Base-by-base conservation (phyloP, 2,888 invertebrate species). In the Acrobasis suavella region DNA sequence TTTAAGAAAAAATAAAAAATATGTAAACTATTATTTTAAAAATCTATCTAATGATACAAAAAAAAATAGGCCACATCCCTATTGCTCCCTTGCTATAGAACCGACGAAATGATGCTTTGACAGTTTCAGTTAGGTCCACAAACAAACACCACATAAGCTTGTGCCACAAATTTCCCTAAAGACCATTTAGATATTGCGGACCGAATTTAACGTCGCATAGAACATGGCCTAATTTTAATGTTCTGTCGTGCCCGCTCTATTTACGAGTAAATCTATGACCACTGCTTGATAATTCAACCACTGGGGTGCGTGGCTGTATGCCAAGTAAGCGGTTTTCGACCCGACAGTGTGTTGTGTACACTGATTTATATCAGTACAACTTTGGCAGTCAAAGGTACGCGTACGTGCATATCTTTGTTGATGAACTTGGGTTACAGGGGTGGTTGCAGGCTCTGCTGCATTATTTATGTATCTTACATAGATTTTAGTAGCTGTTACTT, bases 281-380 rank as follows among this genome's bases (percentile, higher is more conserved):
- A 62, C 63, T 65, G 61, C 66, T 66, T 67, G 78, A 78, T 80
- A 81, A 79, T 78, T 80, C 73, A 72, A 72, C 73, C 73, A 72
- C 78, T 72, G 72, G 76, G 74, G 77, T 78, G 79, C 78, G 81
- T 88, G 89, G 89, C 89, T 70, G 68, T 65, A 66, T 83, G 90
- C 90, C 89, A 89, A 83, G 73, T 69, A 67, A 75, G 81, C 77
- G 79, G 81, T 82, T 82, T 80, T 76, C 81, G 70, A 74, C 70
- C 73, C 69, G 67, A 70, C 73, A 75, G 71, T 73, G 74, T 76
- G 76, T 76, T 55, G 71, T 74, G 67, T 72, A 67, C 70, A 72
- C 78, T 81, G 83, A 84, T 85, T 83, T 82, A 84, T 77, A 72
- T 68, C 60, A 62, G 65, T 64, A 70, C 74, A 73, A 79, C 74